Base-by-base conservation (phyloP, 2,888 invertebrate genomes). In the Lasioglossum lativentre region DNA sequence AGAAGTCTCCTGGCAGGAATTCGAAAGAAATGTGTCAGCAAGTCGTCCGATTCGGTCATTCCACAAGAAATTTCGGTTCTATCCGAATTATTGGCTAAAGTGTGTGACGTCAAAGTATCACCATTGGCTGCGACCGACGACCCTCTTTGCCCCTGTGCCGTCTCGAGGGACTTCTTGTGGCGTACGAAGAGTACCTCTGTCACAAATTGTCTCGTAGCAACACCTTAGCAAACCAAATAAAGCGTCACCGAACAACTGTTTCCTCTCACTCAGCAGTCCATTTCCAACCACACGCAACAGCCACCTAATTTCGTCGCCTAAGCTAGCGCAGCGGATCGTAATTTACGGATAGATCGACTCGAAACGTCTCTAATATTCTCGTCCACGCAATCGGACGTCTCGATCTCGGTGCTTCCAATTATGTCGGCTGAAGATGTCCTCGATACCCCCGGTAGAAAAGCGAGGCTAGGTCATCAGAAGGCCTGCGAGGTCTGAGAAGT, bases 351-450 rank as follows among this genome's bases (percentile, higher is more conserved):
- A 47, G 38, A 52, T 52, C 80, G 27, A 72, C 34, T 42, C 52
- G 40, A 10, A 30, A 47, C 66, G 72, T 14, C 47, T 40, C 75
- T 59, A 45, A 83, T 73, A 59, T 68, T 83, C 75, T 78, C 77
- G 66, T 78, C 52, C 27, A 34, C 19, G 14, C 27, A 75, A 82
- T 83, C 81, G 30, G 30, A 12, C 30, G 40, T 23, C 73, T 76
- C n/a, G 10, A 85, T 85, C 84, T 80, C 78, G 78, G 78, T 85
- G 73, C 85, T 85, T 78, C 81, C 78, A 85, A 86, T 86, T 81
- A 85, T 76, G 85, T 81, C 86, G 73, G 45, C 75, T 59, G 27
- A 75, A 79, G 86, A 86, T 86, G 85, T 85, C 79, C 77, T 76
- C 82, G 86, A 82, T 82, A 75, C 34, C 63, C 63, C 27, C 76